Base-by-base conservation (phyloP, 1,140 invertebrate genomes). In the Globodera rostochiensis region DNA sequence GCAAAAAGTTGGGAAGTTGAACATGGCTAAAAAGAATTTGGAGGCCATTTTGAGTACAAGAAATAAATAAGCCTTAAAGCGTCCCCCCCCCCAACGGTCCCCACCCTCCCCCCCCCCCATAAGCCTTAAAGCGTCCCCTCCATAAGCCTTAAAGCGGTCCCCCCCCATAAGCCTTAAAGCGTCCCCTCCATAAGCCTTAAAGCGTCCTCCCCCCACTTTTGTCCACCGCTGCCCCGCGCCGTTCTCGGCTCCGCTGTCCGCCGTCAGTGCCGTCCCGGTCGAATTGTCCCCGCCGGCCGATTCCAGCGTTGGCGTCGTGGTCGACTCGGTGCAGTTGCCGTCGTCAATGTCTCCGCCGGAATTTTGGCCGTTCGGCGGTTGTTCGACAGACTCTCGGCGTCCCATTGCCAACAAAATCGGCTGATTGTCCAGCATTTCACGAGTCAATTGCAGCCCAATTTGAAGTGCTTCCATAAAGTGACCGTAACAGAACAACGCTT, bases 401-500 rank as follows among this genome's bases (percentile, higher is more conserved):
- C 66, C 75, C 13, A 64, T 67, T 36, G 75, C 9, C 46, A 57
- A 9, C n/a, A 81, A 45, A 70, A 79, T 76, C 6, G 80, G 80
- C 46, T 21, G 50, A 64, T 80, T 83, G 1, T 79, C 13, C 25
- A 83, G 64, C 53, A 85, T 60, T 19, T 83, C 75, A 6, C 36
- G n/a, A 13, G 84, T 49, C 47, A 85, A 60, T 49, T 79, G 57
- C 19, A 70, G 53, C 5, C 83, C 84, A 19, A 85, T 47, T 49
- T 66, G 53, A 50, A 73, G 60, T 13, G 84, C 82, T 75, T 85
- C 84, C 67, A 67, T 25, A n/a, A 60, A 70, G 25, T 81, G 86
- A 0, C 84, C 84, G 73, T 85, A 74, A n/a, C 60, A 36, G 25
- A 80, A 66, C n/a, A 85, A 50, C 53, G 74, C 71, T 25, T 85